Evolutionary conservation across 2,888 invertebrate genomes (phyloP), one percentile per base, ranked within the genome.

Genomic region (Bellardia pandia): DNA sequence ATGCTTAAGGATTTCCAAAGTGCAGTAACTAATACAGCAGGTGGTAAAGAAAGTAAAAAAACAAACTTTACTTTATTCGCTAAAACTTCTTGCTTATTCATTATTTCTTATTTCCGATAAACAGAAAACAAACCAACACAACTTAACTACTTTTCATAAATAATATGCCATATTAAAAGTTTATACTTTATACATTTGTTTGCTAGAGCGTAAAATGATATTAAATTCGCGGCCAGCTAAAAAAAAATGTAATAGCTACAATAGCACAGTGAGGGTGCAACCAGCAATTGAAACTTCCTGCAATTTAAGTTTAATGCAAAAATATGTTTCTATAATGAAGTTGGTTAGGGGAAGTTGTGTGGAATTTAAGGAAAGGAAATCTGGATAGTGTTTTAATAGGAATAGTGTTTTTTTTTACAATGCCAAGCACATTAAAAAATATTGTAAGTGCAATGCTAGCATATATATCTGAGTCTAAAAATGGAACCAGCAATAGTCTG

Each of bases 121-220:
- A 51, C 60, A 30, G 16, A 23, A 45, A 60, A 56, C 60, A 8
- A 16, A 33, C 75, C 11, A 48, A 23, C 45, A 45, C 30, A 75
- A 75, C 60, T 60, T 72, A 16, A 16, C 72, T 45, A 74, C 74
- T 74, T 45, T 75, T 75, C 33, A 75, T 56, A 56, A 75, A 75
- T 8, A 62, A 62, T 51, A 16, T 75, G 23, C 13, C 62, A 62
- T 16, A n/a, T 62, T 62, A 62, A 75, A 75, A 62, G 45, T 48
- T 62, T 51, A 9, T 8, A 51, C 6, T 48, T 48, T 60, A 14
- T 45, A 11, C 23, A 16, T 3, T 45, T 7, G 11, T 9, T 37
- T 16, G 58, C 30, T 42, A 42, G 48, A 14, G 11, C 51, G 0
- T 51, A 56, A 42, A 66, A 64, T n/a, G 16, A 66, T 23, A 66